phyloP scores from a whole-genome alignment of 2,113 vertebrate species.

The Epinephelus fuscoguttatus region DNA sequence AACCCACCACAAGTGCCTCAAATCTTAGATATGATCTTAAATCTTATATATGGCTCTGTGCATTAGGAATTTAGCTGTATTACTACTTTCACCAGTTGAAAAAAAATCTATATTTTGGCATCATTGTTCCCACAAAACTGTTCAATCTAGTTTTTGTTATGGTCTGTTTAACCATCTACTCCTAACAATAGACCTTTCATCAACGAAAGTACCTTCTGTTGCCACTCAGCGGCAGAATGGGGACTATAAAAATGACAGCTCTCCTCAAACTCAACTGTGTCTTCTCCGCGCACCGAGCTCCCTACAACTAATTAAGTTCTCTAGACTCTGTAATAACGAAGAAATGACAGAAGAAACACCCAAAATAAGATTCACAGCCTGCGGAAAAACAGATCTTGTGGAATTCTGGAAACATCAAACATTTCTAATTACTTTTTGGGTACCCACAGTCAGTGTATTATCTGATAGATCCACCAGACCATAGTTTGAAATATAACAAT shows the following conservation, averaged over 20 bases:
- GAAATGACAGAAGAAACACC: neutral
- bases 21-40: too few relatives aligned
- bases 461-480: constrained; percentile 1
- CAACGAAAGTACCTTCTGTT: neutral
- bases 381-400: neutral
- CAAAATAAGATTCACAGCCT: neutral
- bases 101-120: neutral
- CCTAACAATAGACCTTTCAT: neutral
- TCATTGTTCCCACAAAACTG: neutral
- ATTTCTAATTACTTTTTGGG: constrained; percentile 10
- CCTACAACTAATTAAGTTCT: neutral
- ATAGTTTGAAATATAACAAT: neutral
- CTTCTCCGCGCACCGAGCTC: neutral
- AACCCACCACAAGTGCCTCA: neutral
- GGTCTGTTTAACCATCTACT: neutral
- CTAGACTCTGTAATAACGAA: neutral
- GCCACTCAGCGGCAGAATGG: neutral
- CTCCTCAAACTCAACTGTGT: neutral
- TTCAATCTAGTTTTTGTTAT: neutral
- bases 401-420: neutral
- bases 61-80: neutral
- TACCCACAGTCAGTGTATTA: neutral
- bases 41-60: neutral
- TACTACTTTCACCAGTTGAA: neutral
- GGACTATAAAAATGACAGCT: neutral